Evolutionary conservation across 1,140 invertebrate species (phyloP).

Genomic region (Cotesia chilonis): DNA sequence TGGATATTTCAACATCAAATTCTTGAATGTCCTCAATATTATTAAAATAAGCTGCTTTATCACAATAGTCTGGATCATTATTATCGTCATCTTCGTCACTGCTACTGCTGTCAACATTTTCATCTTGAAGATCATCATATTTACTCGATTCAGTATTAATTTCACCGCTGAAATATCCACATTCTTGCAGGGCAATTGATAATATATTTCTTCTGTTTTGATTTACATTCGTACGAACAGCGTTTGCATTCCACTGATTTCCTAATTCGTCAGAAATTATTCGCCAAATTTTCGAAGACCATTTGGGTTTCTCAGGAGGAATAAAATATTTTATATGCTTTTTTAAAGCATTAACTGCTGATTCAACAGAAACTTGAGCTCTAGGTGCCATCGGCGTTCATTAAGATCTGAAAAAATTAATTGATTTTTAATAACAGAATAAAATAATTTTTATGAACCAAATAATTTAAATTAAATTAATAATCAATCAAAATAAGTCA

Average conservation of each 20-base stretch:
- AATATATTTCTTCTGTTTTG: conserved; percentile 1
- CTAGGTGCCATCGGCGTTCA: background rate
- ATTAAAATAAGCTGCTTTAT: background rate
- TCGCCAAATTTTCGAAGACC: background rate
- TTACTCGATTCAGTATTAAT: conserved; percentile 2
- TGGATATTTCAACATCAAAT: background rate
- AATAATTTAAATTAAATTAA: too few relatives aligned
- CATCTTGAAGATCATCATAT: background rate
- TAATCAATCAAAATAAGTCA: too few relatives aligned
- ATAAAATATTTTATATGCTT: conserved; percentile 6
- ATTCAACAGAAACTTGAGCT: background rate
- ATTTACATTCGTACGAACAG: background rate
- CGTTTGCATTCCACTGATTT: background rate
- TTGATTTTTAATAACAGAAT: too few relatives aligned
- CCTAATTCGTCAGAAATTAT: conserved; percentile 3
- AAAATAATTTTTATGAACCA: too few relatives aligned
- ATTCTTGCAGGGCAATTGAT: background rate
- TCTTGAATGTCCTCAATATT: background rate
- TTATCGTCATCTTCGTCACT: conserved; percentile 4
- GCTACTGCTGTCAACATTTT: background rate
- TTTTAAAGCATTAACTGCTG: conserved; percentile 8
- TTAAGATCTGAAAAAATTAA: too few relatives aligned
- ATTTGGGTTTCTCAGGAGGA: background rate
- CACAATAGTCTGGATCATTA: conserved; percentile 4
- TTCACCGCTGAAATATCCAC: background rate